Base-by-base conservation (phyloP, 2,888 invertebrate species). In the Tigriopus californicus region DNA sequence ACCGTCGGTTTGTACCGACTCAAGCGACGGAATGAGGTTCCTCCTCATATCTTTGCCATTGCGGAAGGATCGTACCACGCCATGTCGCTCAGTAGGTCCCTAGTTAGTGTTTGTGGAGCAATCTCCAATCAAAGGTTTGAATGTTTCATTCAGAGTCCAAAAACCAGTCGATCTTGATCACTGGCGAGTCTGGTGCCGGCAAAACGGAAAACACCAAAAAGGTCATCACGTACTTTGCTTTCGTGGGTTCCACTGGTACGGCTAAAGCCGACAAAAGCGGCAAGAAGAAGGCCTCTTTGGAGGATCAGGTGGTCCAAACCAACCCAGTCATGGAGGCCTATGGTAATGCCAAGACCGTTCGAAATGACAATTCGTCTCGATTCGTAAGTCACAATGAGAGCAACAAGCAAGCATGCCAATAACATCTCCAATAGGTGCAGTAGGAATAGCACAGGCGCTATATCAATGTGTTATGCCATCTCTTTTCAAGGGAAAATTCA, bases 341-440 rank as follows among this genome's bases (percentile, higher is more conserved):
- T 75, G 94, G 94, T 86, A 95, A 95, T 82, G 94, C 94, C 73
- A 94, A 95, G 84, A 95, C 94, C 72, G 91, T 92, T 76, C 90
- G 97, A 85, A 98, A 98, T 79, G 97, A 97, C 79, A 98, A 97
- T 86, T 97, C 97, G 64, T 97, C 97, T 67, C 92, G 97, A 83
- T 98, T 97, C 87, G 95, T 94, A 85, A 91, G 92, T 89, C 75
- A 98, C 79, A 97, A 98, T n/a, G 79, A 98, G n/a, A n/a, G n/a
- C n/a, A n/a, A n/a, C n/a, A 42, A 42, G 42, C 42, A 42, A 12
- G 13, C 42, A 42, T 42, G 11, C 42, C 11, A 42, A n/a, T n/a
- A n/a, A n/a, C n/a, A n/a, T n/a, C n/a, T n/a, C n/a, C n/a, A n/a
- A n/a, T n/a, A n/a, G n/a, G n/a, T n/a, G n/a, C n/a, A n/a, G n/a